phyloP scores from a whole-genome alignment of 2,113 vertebrate genomes.

The Cryptomyrus ogoouensis region DNA sequence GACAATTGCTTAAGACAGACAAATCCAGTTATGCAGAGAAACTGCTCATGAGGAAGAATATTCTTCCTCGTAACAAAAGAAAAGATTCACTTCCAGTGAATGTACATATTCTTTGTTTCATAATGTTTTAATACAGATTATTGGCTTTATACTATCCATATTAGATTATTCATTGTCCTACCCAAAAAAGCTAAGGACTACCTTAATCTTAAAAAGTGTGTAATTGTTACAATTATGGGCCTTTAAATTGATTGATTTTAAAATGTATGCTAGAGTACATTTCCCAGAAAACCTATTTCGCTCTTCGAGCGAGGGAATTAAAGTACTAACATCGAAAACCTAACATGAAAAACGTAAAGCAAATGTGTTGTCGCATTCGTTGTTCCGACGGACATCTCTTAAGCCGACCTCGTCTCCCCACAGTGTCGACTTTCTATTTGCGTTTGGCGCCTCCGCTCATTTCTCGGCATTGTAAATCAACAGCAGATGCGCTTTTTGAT shows the following conservation, averaged over 20 bases:
- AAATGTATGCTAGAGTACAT: neutral
- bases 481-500: neutral
- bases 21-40: slow-evolving; percentile 63
- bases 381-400: neutral
- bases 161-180: neutral
- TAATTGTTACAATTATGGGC: neutral
- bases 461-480: neutral
- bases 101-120: neutral
- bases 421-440: neutral
- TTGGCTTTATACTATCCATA: neutral
- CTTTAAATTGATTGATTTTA: neutral
- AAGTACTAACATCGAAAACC: neutral
- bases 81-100: neutral
- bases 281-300: neutral
- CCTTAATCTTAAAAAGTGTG: neutral
- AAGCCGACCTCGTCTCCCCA: neutral
- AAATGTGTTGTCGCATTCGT: neutral
- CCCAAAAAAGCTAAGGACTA: neutral
- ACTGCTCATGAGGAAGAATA: slow-evolving; percentile 63
- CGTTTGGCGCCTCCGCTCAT: neutral
- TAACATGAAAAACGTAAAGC: neutral
- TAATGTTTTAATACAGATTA: neutral
- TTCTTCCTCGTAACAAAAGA: slow-evolving; percentile 53
- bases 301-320: neutral
- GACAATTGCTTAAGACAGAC: slow-evolving; percentile 72